Base-by-base conservation (phyloP, 2,797 vertebrate species). In the Lycodopsis pacificus region DNA sequence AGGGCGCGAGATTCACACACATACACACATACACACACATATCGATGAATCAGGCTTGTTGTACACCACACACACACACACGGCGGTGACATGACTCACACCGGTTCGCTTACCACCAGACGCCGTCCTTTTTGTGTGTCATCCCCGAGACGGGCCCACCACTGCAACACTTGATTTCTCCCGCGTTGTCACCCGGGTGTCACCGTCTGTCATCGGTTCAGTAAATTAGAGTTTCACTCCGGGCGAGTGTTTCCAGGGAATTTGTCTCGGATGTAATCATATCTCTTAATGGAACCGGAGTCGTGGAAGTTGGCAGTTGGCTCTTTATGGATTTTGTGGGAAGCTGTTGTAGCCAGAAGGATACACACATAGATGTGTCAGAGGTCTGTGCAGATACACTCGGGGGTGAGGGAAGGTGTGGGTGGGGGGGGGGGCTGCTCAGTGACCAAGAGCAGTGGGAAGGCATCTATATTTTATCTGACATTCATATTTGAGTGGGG, bases 381-480 rank as follows among this genome's bases (percentile, higher is more conserved):
- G 81, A 69, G 67, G 62, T 70, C 77, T 63, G 71, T 80, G 81
- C 48, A 76, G 70, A 79, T 73, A 64, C 38, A 75, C 30, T 42
- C 51, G 61, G 49, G 73, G 68, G 68, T 4, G 54, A 17, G 17
- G 6, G n/a, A 12, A 30, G 30, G 30, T 30, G 30, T 30, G 4
- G 4, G 27, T 1, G 20, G 20, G 42, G 57, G 63, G 40, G 68
- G 59, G 27, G 1, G 22, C 57, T 86, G 86, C 86, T 89, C 76
- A 68, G 88, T 77, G 74, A 83, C 79, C 66, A 49, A 53, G 64
- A 82, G 74, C 73, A 65, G 77, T 65, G 67, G 74, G 62, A 78
- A 58, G 73, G 34, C 81, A 90, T 91, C 82, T 84, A 90, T 93
- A 88, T 92, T 93, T 93, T 20, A 89, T 90, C 75, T 72, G 67